Base-by-base conservation (phyloP, 1,140 invertebrate species). In the Parapsyche elsis region DNA sequence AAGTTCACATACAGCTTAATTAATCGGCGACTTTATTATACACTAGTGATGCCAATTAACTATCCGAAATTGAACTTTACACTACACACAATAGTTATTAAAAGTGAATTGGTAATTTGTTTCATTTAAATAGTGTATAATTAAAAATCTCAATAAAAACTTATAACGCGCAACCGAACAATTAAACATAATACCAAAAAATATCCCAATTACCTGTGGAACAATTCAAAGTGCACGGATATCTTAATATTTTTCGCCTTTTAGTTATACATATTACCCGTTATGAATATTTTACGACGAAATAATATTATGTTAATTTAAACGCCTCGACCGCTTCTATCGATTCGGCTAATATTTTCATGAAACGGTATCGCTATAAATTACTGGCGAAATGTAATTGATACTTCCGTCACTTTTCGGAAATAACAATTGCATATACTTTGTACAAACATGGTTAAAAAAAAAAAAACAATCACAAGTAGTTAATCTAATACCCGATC, bases 401-500 rank as follows among this genome's bases (percentile, higher is more conserved):
- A 53, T 53, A 53, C 16, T 53, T 53, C 12, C 49, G 16, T 16
- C 49, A 53, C 12, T 53, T 53, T 53, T 16, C 12, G 49, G 16
- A 53, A 19, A 53, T n/a, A 53, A 53, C 16, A 53, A 61, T 61
- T 9, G 16, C 1, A 61, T 19, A 61, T 61, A 19, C 19, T 9
- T 61, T 61, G 30, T 61, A 53, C 49, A n/a, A 19, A 61, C 14
- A 0, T 61, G 14, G 5, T 16, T 7, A 57, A n/a, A 4, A 9
- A 2, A 61, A 61, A 61, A 61, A 61, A 61, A 61, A 61, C 57
- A 21, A 61, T 61, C 57, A 61, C 57, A 16, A 61, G 1, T 19
- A 16, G n/a, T 61, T 61, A 38, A 61, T 61, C 57, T 61, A 61
- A 61, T 61, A 61, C 57, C 16, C 7, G 57, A 61, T 61, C 57